Percentiles rank a stretch among this genome's conserved stretches.
These are phyloP conservation scores for Tinea semifulvella DNA, from an alignment of 2,888 invertebrate genomes.

Conservation along the genomic window DNA sequence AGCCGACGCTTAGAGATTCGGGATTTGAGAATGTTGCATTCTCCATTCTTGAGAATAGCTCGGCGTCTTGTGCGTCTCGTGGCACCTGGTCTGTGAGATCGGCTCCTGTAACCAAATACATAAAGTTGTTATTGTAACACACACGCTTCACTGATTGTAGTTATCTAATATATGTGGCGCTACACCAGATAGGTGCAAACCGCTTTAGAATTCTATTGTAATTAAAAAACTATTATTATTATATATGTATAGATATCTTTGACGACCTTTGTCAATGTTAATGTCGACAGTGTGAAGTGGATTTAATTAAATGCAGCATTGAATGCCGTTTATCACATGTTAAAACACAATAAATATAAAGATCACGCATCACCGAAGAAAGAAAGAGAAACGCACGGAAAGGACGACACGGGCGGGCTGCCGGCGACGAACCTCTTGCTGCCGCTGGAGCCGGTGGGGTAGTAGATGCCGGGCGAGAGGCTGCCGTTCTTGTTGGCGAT, in stretches of 20 bases:
- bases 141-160: constrained; percentile 30
- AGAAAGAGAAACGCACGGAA: background rate
- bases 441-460: constrained; percentile 37
- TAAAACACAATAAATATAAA: constrained; percentile 23
- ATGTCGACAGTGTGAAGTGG: constrained; percentile 39
- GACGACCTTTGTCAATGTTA: constrained; percentile 52
- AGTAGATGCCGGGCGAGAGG: constrained; percentile 60
- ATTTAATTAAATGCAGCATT: background rate
- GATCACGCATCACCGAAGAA: constrained; percentile 22
- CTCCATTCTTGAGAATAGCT: constrained; percentile 94
- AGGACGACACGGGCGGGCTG: constrained; percentile 46
- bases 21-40: constrained; percentile 94
- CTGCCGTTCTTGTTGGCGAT: constrained; percentile 47
- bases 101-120: constrained; percentile 67
- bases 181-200: constrained; percentile 28
- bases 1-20: constrained; percentile 81
- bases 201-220: constrained; percentile 44
- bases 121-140: constrained; percentile 22
- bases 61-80: constrained; percentile 79
- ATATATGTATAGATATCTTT: constrained; percentile 6
- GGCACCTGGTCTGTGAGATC: constrained; percentile 72
- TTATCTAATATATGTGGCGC: constrained; percentile 24
- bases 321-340: constrained; percentile 23
- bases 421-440: constrained; percentile 60
- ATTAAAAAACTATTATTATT: constrained; percentile 21